Conservation (phyloP, 2,113 vertebrate genomes). For the human region DNA sequence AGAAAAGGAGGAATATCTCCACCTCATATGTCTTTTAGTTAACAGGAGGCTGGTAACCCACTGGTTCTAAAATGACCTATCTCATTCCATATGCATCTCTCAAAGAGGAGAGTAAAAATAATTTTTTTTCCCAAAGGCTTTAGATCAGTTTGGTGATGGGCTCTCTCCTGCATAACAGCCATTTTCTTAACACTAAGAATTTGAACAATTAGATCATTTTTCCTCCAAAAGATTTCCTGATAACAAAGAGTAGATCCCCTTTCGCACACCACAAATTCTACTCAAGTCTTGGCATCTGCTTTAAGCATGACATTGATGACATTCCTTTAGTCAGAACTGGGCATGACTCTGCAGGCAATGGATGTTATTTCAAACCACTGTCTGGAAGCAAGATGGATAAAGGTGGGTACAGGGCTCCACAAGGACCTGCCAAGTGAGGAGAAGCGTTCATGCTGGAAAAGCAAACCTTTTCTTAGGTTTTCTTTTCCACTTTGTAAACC, state of each 20-base stretch:
- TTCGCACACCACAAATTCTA: constrained; percentile 46
- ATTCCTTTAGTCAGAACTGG: constrained; percentile 54
- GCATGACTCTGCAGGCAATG: background rate
- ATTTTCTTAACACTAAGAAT: constrained; percentile 57
- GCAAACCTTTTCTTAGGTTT: constrained; percentile 59
- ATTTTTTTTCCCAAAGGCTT: background rate
- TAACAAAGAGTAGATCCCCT: constrained; percentile 52
- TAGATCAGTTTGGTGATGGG: constrained; percentile 44
- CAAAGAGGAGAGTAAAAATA: constrained; percentile 16
- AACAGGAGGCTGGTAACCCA: background rate
- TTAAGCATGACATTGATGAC: constrained; percentile 34
- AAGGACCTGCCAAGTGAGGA: background rate
- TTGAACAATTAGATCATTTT: constrained; percentile 63
- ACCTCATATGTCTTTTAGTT: background rate
- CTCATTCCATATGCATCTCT: background rate
- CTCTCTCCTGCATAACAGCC: constrained; percentile 16
- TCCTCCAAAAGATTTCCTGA: constrained; percentile 58
- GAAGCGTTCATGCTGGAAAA: constrained; percentile 30
- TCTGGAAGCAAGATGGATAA: constrained; percentile 49
- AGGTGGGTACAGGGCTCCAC: constrained; percentile 10
- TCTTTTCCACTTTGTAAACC: constrained; percentile 62
- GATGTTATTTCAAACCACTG: constrained; percentile 75
- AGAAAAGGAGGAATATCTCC: background rate
- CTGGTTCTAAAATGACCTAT: background rate
- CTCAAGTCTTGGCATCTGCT: constrained; percentile 50